A percentile compares a stretch with the other conserved stretches of the same genome.
These are phyloP conservation scores for Sebastes schlegelii DNA, from an alignment of 2,113 vertebrate genomes.

Conservation along the genomic window DNA sequence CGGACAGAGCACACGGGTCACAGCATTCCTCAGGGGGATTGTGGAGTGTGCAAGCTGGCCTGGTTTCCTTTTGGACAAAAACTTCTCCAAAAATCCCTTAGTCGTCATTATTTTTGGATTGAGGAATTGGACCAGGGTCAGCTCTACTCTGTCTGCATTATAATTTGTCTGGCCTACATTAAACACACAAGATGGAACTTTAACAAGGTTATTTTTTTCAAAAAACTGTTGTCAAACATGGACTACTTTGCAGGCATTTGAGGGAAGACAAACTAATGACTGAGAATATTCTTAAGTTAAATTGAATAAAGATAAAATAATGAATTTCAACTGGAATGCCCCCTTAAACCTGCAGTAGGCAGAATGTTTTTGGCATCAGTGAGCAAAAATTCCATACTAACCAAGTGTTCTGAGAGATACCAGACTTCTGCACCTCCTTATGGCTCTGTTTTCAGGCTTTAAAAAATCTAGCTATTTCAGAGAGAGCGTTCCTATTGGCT, in stretches of 20 bases:
- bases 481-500: no score
- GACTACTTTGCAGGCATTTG: neutral
- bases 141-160: conserved; percentile 40
- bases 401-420: no score
- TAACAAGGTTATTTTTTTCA: conserved; percentile 19
- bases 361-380: no score
- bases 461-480: no score
- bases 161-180: conserved; percentile 62
- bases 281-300: neutral
- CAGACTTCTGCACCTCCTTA: no score
- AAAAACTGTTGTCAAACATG: conserved; percentile 11
- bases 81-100: conserved; percentile 55
- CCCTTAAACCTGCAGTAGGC: no score
- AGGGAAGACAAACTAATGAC: neutral
- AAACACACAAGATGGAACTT: conserved; percentile 24
- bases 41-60: conserved; percentile 57
- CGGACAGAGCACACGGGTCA: conserved; percentile 51
- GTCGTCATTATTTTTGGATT: conserved; percentile 67
- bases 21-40: conserved; percentile 69
- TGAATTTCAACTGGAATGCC: no score
- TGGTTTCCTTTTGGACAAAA: conserved; percentile 62
- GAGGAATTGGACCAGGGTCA: conserved; percentile 41
- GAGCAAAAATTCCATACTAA: no score
- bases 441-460: no score
- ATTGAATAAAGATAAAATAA: neutral